These are phyloP conservation scores for Tenthredo livida DNA, from an alignment of 2,888 invertebrate genomes.

Conservation along the genomic window DNA sequence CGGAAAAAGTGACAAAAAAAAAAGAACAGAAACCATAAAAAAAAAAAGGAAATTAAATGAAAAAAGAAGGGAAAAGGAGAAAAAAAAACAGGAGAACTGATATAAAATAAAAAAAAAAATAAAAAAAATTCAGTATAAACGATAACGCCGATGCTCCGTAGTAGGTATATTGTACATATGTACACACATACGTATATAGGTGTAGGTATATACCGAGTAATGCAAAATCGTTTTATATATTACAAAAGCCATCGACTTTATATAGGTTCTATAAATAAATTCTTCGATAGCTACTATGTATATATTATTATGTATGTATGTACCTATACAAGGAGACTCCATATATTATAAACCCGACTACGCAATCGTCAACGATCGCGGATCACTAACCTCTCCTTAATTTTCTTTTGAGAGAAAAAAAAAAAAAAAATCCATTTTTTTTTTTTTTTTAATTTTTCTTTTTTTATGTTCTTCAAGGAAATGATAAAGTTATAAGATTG, in stretches of 20 bases:
- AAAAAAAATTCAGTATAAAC: neutral
- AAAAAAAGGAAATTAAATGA: neutral
- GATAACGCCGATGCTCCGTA: neutral
- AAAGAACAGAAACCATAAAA: neutral
- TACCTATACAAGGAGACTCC: neutral
- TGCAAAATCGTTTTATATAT: constrained; percentile 1
- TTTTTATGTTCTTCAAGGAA: neutral
- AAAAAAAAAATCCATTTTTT: no score
- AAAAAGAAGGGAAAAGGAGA: neutral
- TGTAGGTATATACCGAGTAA: neutral
- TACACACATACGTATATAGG: no score
- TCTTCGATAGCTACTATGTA: neutral
- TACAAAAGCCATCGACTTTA: neutral
- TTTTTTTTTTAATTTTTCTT: neutral
- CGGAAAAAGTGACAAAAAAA: constrained; percentile 2
- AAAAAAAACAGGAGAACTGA: neutral
- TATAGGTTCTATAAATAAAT: constrained; percentile 11
- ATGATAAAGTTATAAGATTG: neutral
- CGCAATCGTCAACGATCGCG: neutral
- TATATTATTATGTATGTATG: neutral
- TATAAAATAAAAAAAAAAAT: neutral
- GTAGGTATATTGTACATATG: neutral
- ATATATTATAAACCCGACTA: neutral
- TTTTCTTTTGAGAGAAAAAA: neutral
- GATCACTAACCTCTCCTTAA: neutral